Evolutionary conservation across 2,113 vertebrate genomes (phyloP), one percentile per base, ranked within the genome.

Genomic region (Penelope pileata): DNA sequence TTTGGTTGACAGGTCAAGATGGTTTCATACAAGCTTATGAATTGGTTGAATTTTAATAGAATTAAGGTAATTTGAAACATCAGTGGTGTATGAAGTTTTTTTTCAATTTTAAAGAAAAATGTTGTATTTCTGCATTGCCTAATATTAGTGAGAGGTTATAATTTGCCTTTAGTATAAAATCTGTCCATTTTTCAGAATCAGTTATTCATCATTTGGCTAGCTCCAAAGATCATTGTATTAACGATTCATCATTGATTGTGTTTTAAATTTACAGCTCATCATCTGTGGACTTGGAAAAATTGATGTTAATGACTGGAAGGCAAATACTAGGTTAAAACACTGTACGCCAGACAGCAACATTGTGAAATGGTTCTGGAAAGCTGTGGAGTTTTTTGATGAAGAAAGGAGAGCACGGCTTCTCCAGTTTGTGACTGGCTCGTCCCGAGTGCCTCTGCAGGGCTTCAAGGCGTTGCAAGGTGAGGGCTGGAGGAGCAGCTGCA

Each of bases 331-430:
- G 83, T 98, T 99, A 96, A 99, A 99, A 97, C 99, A 99, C 98
- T 99, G 99, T 97, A 99, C 99, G 3, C 96, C 98, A 0, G 99
- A 99, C 95, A 99, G 99, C 97, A 99, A 99, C 95, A 98, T 98
- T 1, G 99, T 99, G 36, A 99, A 99, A 92, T 99, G 99, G 99
- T 99, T 99, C 98, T 99, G 99, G 99, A 99, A 99, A 91, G 99
- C 99, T 7, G 99, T 99, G 97, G 99, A 99, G 97, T 98, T 99
- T 3, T 99, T 99, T 17, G 99, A 99, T 23, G 99, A 99, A 94
- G 99, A 99, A 94, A 98, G 99, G 77, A 96, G 99, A 92, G 99
- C 99, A 1, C 97, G 99, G 21, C 97, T 99, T 51, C 98, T 99
- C 43, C 99, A 99, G 98, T 99, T 99, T 9, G 99, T 99, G 96